Percentiles rank a stretch among this genome's conserved stretches.
Evolutionary conservation across 2,888 invertebrate species (phyloP).

Genomic region (Epinotia demarniana): DNA sequence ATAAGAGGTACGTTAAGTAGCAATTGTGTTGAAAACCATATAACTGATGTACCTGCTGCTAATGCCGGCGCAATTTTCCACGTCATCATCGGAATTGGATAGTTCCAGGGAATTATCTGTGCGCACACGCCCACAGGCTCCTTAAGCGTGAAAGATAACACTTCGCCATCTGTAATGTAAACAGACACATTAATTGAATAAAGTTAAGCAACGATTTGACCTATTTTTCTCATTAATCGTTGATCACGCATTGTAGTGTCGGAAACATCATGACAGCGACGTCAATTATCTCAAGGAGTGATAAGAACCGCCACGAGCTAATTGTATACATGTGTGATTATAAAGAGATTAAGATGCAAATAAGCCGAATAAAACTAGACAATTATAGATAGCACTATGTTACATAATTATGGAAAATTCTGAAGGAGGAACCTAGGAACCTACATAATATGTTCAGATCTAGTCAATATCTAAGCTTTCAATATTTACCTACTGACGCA

Average conservation of each 20-base stretch:
- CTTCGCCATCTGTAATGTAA: conserved; percentile 87
- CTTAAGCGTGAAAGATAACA: conserved; percentile 92
- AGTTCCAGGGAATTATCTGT: conserved; percentile 98
- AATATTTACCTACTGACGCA: background rate
- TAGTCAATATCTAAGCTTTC: background rate
- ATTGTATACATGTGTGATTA: conserved; percentile 38
- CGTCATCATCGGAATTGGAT: conserved; percentile 95
- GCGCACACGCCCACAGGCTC: conserved; percentile 96
- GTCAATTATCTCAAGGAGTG: conserved; percentile 49
- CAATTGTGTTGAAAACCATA: too few species aligned
- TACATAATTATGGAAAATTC: too few species aligned
- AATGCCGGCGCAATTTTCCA: conserved; percentile 96
- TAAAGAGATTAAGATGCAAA: conserved; percentile 24
- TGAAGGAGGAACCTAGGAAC: background rate
- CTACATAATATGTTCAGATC: background rate
- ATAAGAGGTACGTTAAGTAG: too few species aligned
- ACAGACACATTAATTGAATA: conserved; percentile 39
- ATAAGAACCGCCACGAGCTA: conserved; percentile 33
- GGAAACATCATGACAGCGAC: conserved; percentile 56
- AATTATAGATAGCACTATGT: background rate
- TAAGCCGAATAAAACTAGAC: conserved; percentile 11
- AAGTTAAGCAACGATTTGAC: conserved; percentile 37
- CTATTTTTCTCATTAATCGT: conserved; percentile 39
- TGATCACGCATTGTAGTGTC: conserved; percentile 57
- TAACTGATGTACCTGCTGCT: conserved; percentile 81